Percentiles rank a stretch among this genome's conserved stretches.
Evolutionary conservation across 1,140 invertebrate genomes (phyloP).

Genomic region (Leptoteleia sp.): DNA sequence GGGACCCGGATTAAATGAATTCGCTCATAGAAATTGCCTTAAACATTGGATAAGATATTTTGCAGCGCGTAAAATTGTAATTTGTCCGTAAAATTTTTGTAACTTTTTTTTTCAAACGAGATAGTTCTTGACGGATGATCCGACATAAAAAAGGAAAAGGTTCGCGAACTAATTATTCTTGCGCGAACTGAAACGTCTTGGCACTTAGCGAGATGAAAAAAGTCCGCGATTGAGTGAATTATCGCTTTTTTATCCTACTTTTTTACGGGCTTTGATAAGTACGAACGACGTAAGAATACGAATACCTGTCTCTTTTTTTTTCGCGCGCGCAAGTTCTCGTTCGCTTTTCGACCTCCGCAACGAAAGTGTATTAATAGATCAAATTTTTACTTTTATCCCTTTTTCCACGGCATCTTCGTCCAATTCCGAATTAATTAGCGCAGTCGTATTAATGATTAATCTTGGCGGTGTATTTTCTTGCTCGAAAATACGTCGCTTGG

Average conservation of each 20-base stretch:
- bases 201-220: constrained; percentile 46
- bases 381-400: neutral
- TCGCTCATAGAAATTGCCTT: too few species aligned
- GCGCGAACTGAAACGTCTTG: constrained; percentile 35
- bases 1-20: too few species aligned
- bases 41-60: too few species aligned
- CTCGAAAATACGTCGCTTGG: constrained; percentile 2
- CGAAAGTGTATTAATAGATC: constrained; percentile 1
- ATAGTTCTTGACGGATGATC: constrained; percentile 18
- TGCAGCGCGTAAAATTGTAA: neutral
- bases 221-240: constrained; percentile 45
- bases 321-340: constrained; percentile 10
- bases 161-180: constrained; percentile 33
- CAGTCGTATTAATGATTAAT: neutral
- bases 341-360: neutral
- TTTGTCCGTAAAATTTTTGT: constrained; percentile 10
- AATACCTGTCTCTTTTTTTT: constrained; percentile 8
- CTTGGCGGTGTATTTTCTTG: neutral
- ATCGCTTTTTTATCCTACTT: constrained; percentile 41
- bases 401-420: neutral
- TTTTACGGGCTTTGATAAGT: constrained; percentile 32
- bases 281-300: constrained; percentile 12
- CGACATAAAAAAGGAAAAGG: neutral
- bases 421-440: neutral
- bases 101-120: constrained; percentile 16